Conservation (phyloP, 2,888 invertebrate species). For the Patella pellucida region DNA sequence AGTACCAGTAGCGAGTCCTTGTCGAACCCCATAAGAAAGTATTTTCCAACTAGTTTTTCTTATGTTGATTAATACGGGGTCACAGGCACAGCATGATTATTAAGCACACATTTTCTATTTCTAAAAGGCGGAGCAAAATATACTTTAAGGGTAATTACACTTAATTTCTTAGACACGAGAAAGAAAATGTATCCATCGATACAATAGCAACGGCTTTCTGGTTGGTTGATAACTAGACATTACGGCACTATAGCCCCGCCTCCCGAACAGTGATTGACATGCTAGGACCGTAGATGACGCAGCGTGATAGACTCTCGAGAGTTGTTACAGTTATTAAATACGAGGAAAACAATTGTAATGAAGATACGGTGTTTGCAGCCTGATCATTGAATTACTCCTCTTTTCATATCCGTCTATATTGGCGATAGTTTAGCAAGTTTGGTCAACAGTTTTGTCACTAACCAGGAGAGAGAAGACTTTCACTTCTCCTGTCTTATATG, state of each 20-base stretch:
- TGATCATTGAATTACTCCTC: no score
- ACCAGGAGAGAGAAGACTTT: no score
- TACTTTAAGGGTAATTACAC: background rate
- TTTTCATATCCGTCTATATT: no score
- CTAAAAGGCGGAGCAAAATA: background rate
- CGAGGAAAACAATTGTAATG: conserved; percentile 32
- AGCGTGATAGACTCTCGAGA: conserved; percentile 21
- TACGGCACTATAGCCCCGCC: background rate
- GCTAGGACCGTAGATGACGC: background rate
- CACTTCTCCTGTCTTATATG: no score
- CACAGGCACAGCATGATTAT: background rate
- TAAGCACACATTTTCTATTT: background rate
- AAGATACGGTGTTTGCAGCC: conserved; percentile 15
- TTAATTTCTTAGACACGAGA: background rate
- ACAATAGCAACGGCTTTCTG: background rate
- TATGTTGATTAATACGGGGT: background rate
- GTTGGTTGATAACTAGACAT: conserved; percentile 1
- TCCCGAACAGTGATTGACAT: background rate
- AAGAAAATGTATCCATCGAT: background rate
- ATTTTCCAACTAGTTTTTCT: background rate
- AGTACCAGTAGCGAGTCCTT: no score
- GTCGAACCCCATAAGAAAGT: no score
- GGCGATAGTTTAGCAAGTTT: no score
- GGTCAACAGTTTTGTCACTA: no score
- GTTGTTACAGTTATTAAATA: conserved; percentile 25